Evolutionary conservation across 2,888 invertebrate species (phyloP), one percentile per base, ranked within the genome.

Genomic region (Machimus rusticus): DNA sequence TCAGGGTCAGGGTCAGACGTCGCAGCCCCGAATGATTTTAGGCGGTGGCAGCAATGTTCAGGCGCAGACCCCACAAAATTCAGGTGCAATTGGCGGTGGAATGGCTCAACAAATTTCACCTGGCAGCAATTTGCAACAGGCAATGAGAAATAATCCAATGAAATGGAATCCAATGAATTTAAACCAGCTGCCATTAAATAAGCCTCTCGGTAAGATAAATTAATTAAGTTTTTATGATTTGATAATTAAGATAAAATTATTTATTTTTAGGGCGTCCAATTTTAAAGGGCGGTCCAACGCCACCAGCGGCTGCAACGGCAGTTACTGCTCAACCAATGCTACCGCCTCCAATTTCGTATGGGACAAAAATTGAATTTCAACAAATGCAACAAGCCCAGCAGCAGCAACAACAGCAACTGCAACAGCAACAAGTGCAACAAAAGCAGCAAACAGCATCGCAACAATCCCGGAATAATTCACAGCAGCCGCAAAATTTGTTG

Each of bases 231-330:
- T 34, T 34, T 34, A 5, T 34, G 5, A 34, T 34, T n/a, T n/a
- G n/a, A n/a, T n/a, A n/a, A n/a, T n/a, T n/a, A n/a, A n/a, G n/a
- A n/a, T n/a, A n/a, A n/a, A 31, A 31, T 31, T 31, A 31, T 31
- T 31, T 31, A 31, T 31, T 89, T 86, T n/a, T 55, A 92, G 92
- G 93, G 37, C 91, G 92, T 19, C 92, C 92, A 14, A 93, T 93
- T 87, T 88, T 92, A 14, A 93, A 93, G 89, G 93, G 92, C 79
- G 90, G 91, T 16, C 88, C 90, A 8, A 88, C 89, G 9, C 88
- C 89, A 86, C 88, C 92, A 12, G 79, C 79, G 28, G 87, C 92
- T 92, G 84, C 90, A 89, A 74, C 91, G 88, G 87, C 90, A 90
- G 43, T 81, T 14, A 87, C 92, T 92, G 88, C 93, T 92, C 89